phyloP scores from a whole-genome alignment of 1,140 invertebrate species.

The Pseudomyrmex pallidus region DNA sequence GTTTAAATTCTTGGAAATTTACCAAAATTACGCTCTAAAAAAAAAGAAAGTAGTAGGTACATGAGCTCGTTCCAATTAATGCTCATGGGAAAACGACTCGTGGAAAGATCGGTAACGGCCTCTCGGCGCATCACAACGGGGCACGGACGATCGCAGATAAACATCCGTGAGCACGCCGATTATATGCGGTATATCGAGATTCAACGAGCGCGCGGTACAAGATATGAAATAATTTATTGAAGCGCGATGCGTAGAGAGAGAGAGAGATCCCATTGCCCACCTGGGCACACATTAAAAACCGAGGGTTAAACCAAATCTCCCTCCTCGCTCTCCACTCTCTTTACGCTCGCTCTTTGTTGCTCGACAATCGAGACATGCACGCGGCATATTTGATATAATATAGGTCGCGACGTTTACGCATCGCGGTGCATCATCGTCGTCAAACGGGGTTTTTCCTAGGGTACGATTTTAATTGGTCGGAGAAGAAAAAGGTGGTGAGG shows the following conservation, averaged over 20 bases:
- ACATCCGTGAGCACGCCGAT: conserved; percentile 11
- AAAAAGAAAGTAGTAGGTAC: no score
- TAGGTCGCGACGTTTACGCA: conserved; percentile 61
- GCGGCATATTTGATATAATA: conserved; percentile 71
- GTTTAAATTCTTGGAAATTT: background rate
- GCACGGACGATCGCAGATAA: conserved; percentile 45
- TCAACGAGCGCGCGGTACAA: conserved; percentile 27
- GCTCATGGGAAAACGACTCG: conserved; percentile 37
- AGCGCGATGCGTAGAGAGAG: conserved; percentile 62
- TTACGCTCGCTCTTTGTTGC: conserved; percentile 69
- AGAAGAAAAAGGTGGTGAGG: conserved; percentile 29
- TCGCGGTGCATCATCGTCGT: conserved; percentile 71
- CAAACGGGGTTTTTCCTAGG: conserved; percentile 77
- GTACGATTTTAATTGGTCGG: conserved; percentile 76
- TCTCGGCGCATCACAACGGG: background rate
- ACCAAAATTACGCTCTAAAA: no score
- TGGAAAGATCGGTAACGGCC: conserved; percentile 12
- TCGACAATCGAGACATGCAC: conserved; percentile 65
- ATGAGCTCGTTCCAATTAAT: background rate
- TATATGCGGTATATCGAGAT: conserved; percentile 21
- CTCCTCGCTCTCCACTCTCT: conserved; percentile 26
- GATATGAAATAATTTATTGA: conserved; percentile 79
- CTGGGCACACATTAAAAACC: conserved; percentile 77
- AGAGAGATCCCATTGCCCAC: conserved; percentile 64
- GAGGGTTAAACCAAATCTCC: conserved; percentile 11